Base-by-base conservation (phyloP, 2,797 vertebrate species). In the Emys orbicularis region DNA sequence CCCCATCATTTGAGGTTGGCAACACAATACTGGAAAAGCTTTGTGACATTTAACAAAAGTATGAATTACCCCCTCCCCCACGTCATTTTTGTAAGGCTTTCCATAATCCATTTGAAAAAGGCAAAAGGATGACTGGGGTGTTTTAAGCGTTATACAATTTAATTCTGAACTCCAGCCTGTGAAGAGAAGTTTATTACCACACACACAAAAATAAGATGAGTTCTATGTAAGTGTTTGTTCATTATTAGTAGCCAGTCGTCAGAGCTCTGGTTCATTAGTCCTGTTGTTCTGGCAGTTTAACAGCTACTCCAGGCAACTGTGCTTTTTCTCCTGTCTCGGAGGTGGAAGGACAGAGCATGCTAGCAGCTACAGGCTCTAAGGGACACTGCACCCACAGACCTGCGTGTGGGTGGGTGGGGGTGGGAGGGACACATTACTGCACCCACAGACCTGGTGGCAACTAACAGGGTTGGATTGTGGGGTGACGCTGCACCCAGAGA, bases 11-110 rank as follows among this genome's bases (percentile, higher is more conserved):
- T 65, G n/a, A 47, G 5, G 77, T 72, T 41, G 16, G 19, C 16
- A 1, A 2, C 4, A 34, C 16, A 1, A 2, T 4, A 34, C 0
- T 8, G 41, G 37, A 79, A 89, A 84, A 94, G 18, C n/a, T 19
- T 56, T 5, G 31, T 83, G 61, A 89, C 83, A 76, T 27, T 86
- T 0, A 0, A 56, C 34, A 34, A 53, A 47, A 74, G 47, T 16
- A 21, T 23, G 0, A 53, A 59, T 65, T 84, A 37, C 31, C 81
- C 41, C 7, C 13, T 2, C 1, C 19, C 19, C 34, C 8, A 34
- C 16, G 34, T 37, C 41, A 47, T 27, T 47, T 27, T 29, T 76
- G 41, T 47, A 76, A 76, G 76, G 25, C 44, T 47, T 76, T 15
- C 74, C 44, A 47, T 16, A 29, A 44, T 44, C 41, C 44, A 29